A percentile compares a stretch with the other conserved stretches of the same genome.
Conservation (phyloP, 2,113 vertebrate species). For the Coreoperca whiteheadi region DNA sequence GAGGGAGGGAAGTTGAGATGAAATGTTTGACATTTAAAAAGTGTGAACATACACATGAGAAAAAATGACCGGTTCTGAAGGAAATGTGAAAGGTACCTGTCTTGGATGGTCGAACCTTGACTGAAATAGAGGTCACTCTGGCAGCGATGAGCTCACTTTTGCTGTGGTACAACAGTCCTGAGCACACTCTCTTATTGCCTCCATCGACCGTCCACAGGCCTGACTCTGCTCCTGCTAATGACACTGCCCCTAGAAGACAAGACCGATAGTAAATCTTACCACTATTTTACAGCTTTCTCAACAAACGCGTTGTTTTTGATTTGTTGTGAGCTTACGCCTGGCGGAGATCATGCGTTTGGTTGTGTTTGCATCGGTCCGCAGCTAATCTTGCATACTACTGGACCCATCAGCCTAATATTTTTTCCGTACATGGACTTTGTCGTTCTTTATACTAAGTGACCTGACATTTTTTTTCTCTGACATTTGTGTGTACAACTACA, state of each 20-base stretch:
- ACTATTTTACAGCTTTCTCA: conserved; percentile 1
- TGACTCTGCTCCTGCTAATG: conserved; percentile 84
- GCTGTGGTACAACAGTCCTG: conserved; percentile 88
- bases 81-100: conserved; percentile 76
- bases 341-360: no score
- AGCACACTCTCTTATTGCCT: conserved; percentile 92
- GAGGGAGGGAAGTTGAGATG: background rate
- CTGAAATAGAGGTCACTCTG: conserved; percentile 86
- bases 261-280: background rate
- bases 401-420: no score
- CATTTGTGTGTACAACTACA: no score
- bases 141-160: conserved; percentile 89
- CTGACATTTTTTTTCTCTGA: no score
- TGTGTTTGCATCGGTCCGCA: no score
- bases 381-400: no score
- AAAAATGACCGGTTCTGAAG: background rate
- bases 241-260: conserved; percentile 85
- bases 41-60: background rate
- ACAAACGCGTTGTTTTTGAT: no score
- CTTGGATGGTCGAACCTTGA: conserved; percentile 82
- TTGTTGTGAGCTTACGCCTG: no score
- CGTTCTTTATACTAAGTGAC: no score
- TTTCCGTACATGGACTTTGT: no score
- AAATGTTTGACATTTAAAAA: background rate
- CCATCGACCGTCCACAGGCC: conserved; percentile 93